phyloP scores from a whole-genome alignment of 2,113 vertebrate genomes.

The Tor tambroides region DNA sequence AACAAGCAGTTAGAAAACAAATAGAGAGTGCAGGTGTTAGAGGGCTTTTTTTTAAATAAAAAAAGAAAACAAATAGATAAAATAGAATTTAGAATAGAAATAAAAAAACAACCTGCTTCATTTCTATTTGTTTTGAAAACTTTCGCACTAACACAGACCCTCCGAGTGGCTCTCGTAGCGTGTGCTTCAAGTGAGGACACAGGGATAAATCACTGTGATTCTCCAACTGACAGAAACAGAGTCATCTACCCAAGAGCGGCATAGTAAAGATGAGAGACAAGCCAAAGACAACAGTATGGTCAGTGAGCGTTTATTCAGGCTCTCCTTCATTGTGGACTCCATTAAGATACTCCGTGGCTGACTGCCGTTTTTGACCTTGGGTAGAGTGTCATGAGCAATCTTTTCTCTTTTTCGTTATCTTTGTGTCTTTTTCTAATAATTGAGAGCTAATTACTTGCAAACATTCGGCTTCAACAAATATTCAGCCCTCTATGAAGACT shows the following conservation, averaged over 20 bases:
- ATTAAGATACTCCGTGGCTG: constrained; percentile 23
- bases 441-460: constrained; percentile 4
- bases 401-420: not conserved
- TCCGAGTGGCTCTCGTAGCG: not conserved
- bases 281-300: constrained; percentile 18
- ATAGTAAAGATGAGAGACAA: constrained; percentile 34
- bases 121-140: not conserved
- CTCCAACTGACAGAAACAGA: not conserved
- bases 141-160: not conserved
- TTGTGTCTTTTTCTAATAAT: not conserved
- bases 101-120: not conserved
- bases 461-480: constrained; percentile 1
- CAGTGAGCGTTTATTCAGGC: not conserved
- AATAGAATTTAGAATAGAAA: no score
- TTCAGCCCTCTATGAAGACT: constrained; percentile 32
- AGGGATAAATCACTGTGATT: not conserved
- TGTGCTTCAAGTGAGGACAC: not conserved
- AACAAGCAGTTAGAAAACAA: no score
- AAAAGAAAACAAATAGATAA: no score
- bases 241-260: not conserved
- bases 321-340: not conserved
- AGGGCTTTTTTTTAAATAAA: no score
- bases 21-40: no score
- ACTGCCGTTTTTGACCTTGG: constrained; percentile 35
- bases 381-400: constrained; percentile 5